A percentile compares a stretch with the other conserved stretches of the same genome.
Conservation (phyloP, 2,113 vertebrate genomes). For the Aplodontia rufa region DNA sequence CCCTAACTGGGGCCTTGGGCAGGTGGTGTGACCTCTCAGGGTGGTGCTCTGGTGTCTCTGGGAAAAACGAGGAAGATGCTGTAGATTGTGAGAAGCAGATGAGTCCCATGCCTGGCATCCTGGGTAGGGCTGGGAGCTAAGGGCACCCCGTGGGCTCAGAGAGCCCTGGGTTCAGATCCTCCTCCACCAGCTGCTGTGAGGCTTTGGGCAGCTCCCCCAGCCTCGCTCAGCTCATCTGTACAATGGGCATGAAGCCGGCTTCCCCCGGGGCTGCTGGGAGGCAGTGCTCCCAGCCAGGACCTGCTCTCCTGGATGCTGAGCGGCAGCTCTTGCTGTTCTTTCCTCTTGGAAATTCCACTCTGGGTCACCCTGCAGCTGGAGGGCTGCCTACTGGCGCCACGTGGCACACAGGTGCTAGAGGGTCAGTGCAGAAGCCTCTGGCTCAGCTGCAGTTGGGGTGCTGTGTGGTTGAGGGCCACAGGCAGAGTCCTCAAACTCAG, state of each 20-base stretch:
- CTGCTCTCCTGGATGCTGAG: neutral
- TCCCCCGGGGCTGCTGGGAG: neutral
- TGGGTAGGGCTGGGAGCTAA: neutral
- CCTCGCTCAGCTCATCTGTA: neutral
- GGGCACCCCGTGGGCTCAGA: neutral
- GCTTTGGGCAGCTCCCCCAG: neutral
- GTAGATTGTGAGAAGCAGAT: neutral
- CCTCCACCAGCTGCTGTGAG: neutral
- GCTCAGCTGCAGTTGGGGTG: too few species aligned
- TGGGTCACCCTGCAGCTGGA: neutral
- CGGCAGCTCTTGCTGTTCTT: neutral
- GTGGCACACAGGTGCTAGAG: neutral
- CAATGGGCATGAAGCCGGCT: neutral
- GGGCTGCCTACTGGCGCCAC: rapidly evolving
- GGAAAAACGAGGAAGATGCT: neutral
- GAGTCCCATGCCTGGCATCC: neutral
- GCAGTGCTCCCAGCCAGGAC: neutral
- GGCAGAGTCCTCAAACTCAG: neutral
- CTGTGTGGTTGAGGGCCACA: rapidly evolving
- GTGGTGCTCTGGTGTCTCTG: neutral
- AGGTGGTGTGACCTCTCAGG: neutral
- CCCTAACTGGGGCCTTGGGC: neutral
- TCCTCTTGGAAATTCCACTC: neutral
- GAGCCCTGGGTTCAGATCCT: too few species aligned
- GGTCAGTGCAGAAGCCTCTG: neutral